Evolutionary conservation across 2,797 vertebrate species (phyloP), one percentile per base, ranked within the genome.

Genomic region (Neosilurus mollespiculum): DNA sequence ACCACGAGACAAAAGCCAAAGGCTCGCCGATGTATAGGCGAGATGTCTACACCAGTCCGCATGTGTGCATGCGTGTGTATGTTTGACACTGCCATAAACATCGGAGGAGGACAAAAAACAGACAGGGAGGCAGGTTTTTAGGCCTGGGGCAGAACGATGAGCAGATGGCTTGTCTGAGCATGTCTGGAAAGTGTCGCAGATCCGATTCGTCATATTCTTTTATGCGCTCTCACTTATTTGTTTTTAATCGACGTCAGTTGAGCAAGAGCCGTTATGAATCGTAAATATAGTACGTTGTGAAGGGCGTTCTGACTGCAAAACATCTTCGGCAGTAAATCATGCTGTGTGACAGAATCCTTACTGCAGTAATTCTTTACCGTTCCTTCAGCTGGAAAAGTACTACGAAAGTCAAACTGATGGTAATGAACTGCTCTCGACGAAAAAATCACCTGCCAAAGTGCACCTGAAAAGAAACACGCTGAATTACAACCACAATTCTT

Each of bases 1-100:
- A 86, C 85, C 85, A 83, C 81, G 80, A 86, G 51, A 86, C 54
- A 82, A 81, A 81, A 59, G 73, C 16, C 72, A 78, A 85, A 83
- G 83, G 49, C 69, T 87, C 56, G 12, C 59, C 80, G 82, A 87
- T 78, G 80, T 76, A 80, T 80, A 81, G 78, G 22, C 80, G 64
- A 82, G 73, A 86, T 86, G 82, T 83, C 82, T 84, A 80, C 84
- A 86, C 37, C 66, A 81, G 24, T 79, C 62, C 61, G 26, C 1
- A n/a, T 85, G 65, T 71, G 69, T 76, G 34, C 56, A 24, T 24
- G 64, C 53, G 49, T 76, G 69, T 83, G 54, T 24, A 43, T 73
- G 81, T 65, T 59, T 77, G 61, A 69, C 78, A 43, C 18, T 37
- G 58, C 49, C 78, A 78, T 77, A 72, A 78, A 71, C 80, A 78